phyloP scores from a whole-genome alignment of 2,888 invertebrate genomes.

The Listrodromus nycthemerus region DNA sequence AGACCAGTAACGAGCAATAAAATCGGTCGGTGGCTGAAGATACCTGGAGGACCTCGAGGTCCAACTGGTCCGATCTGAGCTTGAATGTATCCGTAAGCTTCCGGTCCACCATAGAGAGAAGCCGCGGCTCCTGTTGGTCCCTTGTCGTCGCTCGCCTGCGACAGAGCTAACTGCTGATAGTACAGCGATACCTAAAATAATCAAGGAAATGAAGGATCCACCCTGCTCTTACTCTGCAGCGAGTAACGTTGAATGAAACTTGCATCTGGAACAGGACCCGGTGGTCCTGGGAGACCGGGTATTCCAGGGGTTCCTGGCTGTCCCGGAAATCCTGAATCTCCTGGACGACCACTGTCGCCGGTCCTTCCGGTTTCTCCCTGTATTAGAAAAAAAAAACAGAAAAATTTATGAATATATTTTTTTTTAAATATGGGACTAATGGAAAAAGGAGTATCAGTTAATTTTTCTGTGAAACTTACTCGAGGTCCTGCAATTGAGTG shows the following conservation, averaged over 20 bases:
- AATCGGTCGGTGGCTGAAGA: not conserved
- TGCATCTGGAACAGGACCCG: constrained; percentile 90
- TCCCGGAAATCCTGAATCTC: constrained; percentile 88
- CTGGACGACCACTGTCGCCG: constrained; percentile 87
- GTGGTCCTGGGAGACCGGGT: constrained; percentile 87
- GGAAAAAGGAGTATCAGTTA: not conserved
- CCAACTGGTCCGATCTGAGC: constrained; percentile 93
- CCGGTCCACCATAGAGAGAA: constrained; percentile 85
- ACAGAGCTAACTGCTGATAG: constrained; percentile 90
- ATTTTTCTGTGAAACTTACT: constrained; percentile 74
- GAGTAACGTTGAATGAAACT: constrained; percentile 72
- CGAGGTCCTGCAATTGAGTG: constrained; percentile 81
- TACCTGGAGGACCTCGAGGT: constrained; percentile 91
- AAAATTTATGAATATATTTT: constrained; percentile 2
- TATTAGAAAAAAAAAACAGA: constrained; percentile 9
- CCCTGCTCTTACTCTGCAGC: not conserved
- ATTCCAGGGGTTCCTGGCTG: constrained; percentile 88
- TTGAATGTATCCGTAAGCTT: constrained; percentile 91
- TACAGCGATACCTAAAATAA: constrained; percentile 88
- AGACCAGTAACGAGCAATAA: not conserved
- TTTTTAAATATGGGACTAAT: not conserved
- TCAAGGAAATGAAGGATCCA: not conserved
- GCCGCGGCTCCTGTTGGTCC: constrained; percentile 87
- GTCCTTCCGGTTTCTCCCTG: constrained; percentile 86
- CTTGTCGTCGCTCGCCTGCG: constrained; percentile 91